Evolutionary conservation across 2,797 vertebrate genomes (phyloP).

Genomic region (Gouania willdenowi): DNA sequence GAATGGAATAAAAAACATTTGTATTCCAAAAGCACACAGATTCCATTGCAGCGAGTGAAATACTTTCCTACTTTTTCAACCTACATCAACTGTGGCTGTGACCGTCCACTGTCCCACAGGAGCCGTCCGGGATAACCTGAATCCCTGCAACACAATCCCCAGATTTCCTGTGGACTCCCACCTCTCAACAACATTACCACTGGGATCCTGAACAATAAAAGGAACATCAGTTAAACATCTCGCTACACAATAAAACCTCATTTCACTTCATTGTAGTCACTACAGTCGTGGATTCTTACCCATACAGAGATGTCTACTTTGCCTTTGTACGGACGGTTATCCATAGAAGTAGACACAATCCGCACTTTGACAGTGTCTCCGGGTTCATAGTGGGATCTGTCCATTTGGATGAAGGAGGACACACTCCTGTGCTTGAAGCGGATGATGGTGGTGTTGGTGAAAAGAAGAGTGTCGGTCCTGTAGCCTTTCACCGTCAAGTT

Average conservation of each 20-base stretch:
- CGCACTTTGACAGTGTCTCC: constrained; percentile 51
- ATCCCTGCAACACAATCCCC: constrained; percentile 48
- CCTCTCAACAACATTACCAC: constrained; percentile 9
- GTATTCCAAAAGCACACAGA: no score
- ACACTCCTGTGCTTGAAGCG: constrained; percentile 32
- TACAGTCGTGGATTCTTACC: no score
- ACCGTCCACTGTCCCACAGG: constrained; percentile 52
- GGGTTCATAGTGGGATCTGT: constrained; percentile 48
- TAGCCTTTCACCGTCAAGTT: constrained; percentile 58
- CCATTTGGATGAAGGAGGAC: constrained; percentile 57
- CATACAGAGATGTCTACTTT: constrained; percentile 35
- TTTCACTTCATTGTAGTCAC: no score
- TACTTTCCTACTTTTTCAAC: background rate
- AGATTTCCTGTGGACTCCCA: constrained; percentile 35
- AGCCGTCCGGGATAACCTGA: constrained; percentile 22
- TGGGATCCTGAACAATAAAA: constrained; percentile 54
- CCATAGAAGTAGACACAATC: constrained; percentile 35
- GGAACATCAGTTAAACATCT: constrained; percentile 4
- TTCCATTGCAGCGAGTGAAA: no score
- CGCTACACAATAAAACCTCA: no score
- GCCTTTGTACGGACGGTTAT: constrained; percentile 50
- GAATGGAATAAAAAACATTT: background rate
- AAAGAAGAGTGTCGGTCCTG: constrained; percentile 39
- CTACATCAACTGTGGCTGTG: constrained; percentile 42
- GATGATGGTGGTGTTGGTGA: constrained; percentile 48